These are phyloP conservation scores for Hyalella azteca DNA, from an alignment of 2,888 invertebrate species.

Conservation along the genomic window DNA sequence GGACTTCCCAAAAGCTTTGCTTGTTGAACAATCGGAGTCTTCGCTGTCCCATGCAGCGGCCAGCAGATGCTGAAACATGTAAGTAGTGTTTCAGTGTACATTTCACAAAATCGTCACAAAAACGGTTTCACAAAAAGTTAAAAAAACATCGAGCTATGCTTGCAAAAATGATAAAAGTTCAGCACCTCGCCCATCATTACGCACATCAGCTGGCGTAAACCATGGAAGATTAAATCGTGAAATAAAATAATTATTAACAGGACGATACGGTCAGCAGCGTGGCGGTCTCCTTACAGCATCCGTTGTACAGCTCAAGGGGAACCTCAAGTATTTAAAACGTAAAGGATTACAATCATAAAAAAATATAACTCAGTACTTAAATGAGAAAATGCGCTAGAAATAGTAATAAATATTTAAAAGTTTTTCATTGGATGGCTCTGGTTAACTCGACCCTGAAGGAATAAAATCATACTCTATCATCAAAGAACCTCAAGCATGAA, in stretches of 20 bases:
- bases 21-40: neutral
- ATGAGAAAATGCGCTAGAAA: too few relatives aligned
- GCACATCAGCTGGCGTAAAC: neutral
- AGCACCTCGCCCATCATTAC: too few relatives aligned
- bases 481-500: too few relatives aligned
- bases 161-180: neutral
- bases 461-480: too few relatives aligned
- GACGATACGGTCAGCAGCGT: conserved; percentile 44
- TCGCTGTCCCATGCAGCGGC: conserved; percentile 11
- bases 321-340: neutral
- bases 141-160: neutral
- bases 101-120: neutral
- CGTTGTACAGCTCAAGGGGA: neutral
- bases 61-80: conserved; percentile 45
- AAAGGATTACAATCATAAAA: too few relatives aligned
- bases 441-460: too few relatives aligned
- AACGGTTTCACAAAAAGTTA: neutral
- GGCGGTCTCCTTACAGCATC: conserved; percentile 39
- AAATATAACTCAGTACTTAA: too few relatives aligned
- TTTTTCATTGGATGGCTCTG: too few relatives aligned
- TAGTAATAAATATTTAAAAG: too few relatives aligned
- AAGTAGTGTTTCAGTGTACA: neutral
- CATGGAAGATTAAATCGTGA: too few relatives aligned
- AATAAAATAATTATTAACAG: too few relatives aligned
- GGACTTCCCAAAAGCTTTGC: neutral